Base-by-base conservation (phyloP, 2,888 invertebrate species). In the Cryptocephalus primarius region DNA sequence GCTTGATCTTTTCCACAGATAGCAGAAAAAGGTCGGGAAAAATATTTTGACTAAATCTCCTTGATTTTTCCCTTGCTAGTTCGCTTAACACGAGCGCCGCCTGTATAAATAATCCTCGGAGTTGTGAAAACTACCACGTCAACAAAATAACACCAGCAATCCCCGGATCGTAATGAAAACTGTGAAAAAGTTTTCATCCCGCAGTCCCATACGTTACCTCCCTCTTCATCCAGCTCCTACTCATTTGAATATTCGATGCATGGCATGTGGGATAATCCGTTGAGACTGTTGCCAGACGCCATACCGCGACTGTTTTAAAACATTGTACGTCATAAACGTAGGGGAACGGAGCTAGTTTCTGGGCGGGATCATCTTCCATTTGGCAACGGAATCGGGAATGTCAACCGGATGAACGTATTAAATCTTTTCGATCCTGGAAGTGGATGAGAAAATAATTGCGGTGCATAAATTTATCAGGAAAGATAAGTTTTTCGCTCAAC, bases 351-450 rank as follows among this genome's bases (percentile, higher is more conserved):
- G 52, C 52, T 51, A 52, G 64, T 66, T 67, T 68, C 67, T 66
- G 64, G 64, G 62, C 66, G 66, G 66, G 66, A 68, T 69, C 66
- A 67, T 68, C 69, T 68, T 66, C 68, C 68, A 69, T 69, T 69
- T 68, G 69, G 68, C 67, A 67, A 65, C 67, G 65, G 66, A 68
- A 66, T 67, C 66, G 66, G 61, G 61, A 62, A 61, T 60, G 62
- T 61, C 57, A 60, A 59, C 56, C 59, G 57, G 60, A 66, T 62
- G 60, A 62, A 58, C 59, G 60, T 57, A 55, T 62, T 64, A 63
- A 63, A 64, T 64, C 62, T 36, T 36, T 36, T 36, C 36, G 12
- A 6, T 22, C 3, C 22, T 22, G 6, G 22, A 22, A 6, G 22
- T 22, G 2, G 22, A 22, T 22, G 56, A 47, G 43, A 48, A 39